Base-by-base conservation (phyloP, 2,888 invertebrate genomes). In the Drosophila mimetica region DNA sequence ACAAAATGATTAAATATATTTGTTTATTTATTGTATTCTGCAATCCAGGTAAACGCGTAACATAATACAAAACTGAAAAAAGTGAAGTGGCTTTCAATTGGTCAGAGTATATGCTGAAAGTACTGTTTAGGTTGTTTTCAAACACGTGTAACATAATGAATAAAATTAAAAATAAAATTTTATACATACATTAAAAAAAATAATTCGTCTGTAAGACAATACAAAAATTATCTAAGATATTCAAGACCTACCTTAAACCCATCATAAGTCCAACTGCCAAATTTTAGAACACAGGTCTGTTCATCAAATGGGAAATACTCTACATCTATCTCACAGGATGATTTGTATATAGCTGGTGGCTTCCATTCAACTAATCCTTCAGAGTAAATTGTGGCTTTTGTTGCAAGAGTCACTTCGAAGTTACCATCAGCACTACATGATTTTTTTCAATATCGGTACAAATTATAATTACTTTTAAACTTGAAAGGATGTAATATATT, bases 281-380 rank as follows among this genome's bases (percentile, higher is more conserved):
- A 96, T 94, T 97, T 97, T 95, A 97, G 96, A 93, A 97, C 96
- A 94, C 97, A 97, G 93, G 97, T 97, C 94, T 97, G 97, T 93
- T 97, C 96, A 94, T 97, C 97, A 95, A 97, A 97, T 91, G 97
- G 97, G 94, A 97, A 97, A 95, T 97, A 97, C 94, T 97, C 97
- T 94, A 97, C 97, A 94, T 97, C 97, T 93, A 97, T 97, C 93
- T 97, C 96, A 94, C 97, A 97, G 92, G 97, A 97, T 92, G 97
- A 98, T 94, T 98, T 98, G 95, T 98, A 98, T 93, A 98, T 98
- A 92, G 98, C 98, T 89, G 98, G 98, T 89, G 98, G 98, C 93
- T 98, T 97, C 98, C 98, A 98, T 92, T 96, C 96, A 92, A 98
- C 97, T 93, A 96, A 94, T 92, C 98, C 98, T 93, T 95, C 96